Percentiles rank a stretch among this genome's conserved stretches.
Evolutionary conservation across 2,888 invertebrate genomes (phyloP).

Genomic region (Drosophila imparisetae): DNA sequence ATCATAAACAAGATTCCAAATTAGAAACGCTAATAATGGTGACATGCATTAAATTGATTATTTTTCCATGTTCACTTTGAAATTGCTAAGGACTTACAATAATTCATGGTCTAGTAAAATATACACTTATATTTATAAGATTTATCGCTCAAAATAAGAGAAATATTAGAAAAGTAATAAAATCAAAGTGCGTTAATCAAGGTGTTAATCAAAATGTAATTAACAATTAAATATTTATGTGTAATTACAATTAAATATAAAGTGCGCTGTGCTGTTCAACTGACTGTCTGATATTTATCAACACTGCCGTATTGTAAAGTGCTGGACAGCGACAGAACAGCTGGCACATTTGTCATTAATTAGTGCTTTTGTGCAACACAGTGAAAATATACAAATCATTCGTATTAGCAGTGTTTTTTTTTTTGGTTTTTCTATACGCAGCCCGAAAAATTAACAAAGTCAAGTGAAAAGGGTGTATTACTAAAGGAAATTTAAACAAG

Average conservation of each 20-base stretch:
- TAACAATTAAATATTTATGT: not conserved
- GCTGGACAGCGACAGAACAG: conserved; percentile 46
- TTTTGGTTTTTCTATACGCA: conserved; percentile 44
- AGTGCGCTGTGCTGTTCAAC: conserved; percentile 2
- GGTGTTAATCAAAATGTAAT: not conserved
- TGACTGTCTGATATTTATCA: conserved; percentile 16
- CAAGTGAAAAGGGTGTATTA: conserved; percentile 31
- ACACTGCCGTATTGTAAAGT: conserved; percentile 30
- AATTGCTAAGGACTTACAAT: not conserved
- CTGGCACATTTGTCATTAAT: conserved; percentile 46
- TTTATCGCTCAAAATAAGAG: not conserved
- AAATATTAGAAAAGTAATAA: not conserved
- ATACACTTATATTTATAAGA: not conserved
- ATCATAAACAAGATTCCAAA: conserved; percentile 1
- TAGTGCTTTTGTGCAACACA: conserved; percentile 40
- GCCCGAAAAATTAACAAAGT: conserved; percentile 53
- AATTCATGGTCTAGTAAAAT: not conserved
- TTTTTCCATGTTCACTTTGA: not conserved
- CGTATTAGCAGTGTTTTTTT: conserved; percentile 61
- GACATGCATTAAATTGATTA: not conserved
- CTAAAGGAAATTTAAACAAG: conserved; percentile 7
- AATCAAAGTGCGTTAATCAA: not conserved
- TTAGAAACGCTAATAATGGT: too few relatives aligned
- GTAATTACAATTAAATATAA: conserved; percentile 1
- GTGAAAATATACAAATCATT: conserved; percentile 76